phyloP scores from a whole-genome alignment of 2,888 invertebrate species.

The Eutolmus rufibarbis region DNA sequence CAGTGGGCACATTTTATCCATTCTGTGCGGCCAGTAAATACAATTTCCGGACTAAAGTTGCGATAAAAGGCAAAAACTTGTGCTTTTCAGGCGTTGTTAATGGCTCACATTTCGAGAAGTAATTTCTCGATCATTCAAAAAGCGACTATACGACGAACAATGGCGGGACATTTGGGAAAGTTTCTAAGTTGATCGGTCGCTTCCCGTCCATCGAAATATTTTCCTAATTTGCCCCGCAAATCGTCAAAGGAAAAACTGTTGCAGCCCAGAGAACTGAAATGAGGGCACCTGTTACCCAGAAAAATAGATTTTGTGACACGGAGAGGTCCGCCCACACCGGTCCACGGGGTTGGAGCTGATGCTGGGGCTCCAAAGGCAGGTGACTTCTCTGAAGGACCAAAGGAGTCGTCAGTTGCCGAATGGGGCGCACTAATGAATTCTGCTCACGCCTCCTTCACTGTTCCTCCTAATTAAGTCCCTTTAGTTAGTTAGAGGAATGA shows the following conservation, averaged over 20 bases:
- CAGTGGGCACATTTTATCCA: not conserved
- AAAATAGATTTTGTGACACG: not conserved
- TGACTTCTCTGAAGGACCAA: not conserved
- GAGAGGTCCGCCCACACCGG: not conserved
- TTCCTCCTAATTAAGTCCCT: conserved; percentile 37
- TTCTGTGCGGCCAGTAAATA: not conserved
- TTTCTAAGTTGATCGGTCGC: not conserved
- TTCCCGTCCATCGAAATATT: not conserved
- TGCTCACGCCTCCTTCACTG: conserved; percentile 2
- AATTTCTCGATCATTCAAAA: not conserved
- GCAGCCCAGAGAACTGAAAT: not conserved
- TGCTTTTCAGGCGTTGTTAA: not conserved
- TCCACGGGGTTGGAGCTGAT: not conserved
- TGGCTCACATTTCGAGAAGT: not conserved
- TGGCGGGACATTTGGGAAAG: not conserved
- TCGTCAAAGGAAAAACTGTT: not conserved
- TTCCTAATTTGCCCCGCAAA: not conserved
- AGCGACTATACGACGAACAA: not conserved
- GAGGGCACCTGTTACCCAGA: not conserved
- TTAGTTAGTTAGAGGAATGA: conserved; percentile 34
- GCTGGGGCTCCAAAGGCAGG: not conserved
- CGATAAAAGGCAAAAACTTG: not conserved
- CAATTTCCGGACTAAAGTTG: not conserved
- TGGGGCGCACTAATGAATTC: conserved; percentile 16
- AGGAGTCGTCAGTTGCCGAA: not conserved